phyloP scores from a whole-genome alignment of 2,888 invertebrate genomes.

The Halictus quadricinctus region DNA sequence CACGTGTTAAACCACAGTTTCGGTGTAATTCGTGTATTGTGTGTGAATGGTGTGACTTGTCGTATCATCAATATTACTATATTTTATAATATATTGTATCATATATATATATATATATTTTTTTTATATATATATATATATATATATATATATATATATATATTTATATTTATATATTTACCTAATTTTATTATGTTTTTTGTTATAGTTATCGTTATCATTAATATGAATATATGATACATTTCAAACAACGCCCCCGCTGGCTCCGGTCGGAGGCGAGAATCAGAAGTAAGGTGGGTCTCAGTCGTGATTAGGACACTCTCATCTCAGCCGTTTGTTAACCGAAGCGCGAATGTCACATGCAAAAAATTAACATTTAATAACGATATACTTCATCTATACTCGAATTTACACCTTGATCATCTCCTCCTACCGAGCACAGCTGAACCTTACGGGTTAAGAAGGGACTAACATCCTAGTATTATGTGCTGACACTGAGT shows the following conservation, averaged over 20 bases:
- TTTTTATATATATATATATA: neutral
- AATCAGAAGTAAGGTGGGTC: slow-evolving; percentile 73
- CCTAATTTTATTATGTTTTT: slow-evolving; percentile 79
- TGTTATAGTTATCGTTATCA: slow-evolving; percentile 80
- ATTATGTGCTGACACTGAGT: slow-evolving; percentile 81
- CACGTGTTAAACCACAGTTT: slow-evolving; percentile 65
- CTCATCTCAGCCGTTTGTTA: slow-evolving; percentile 53
- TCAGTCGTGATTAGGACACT: slow-evolving; percentile 62
- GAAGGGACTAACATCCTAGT: slow-evolving; percentile 79
- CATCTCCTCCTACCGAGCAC: slow-evolving; percentile 77
- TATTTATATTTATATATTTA: slow-evolving; percentile 73
- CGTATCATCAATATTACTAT: slow-evolving; percentile 76
- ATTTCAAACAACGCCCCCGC: slow-evolving; percentile 82
- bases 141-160: slow-evolving; percentile 69
- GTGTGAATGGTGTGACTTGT: slow-evolving; percentile 64
- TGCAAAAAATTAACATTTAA: slow-evolving; percentile 57
- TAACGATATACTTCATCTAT: slow-evolving; percentile 64
- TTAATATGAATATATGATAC: slow-evolving; percentile 82
- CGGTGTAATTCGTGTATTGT: slow-evolving; percentile 56
- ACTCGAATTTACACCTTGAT: slow-evolving; percentile 71
- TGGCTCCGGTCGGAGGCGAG: slow-evolving; percentile 76
- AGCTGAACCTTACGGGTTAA: slow-evolving; percentile 78
- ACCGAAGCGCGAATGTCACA: slow-evolving; percentile 69
- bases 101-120: slow-evolving; percentile 69
- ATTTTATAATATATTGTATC: slow-evolving; percentile 73